A percentile compares a stretch with the other conserved stretches of the same genome.
Conservation (phyloP, 2,888 invertebrate species). For the Himalopsyche tibetana region DNA sequence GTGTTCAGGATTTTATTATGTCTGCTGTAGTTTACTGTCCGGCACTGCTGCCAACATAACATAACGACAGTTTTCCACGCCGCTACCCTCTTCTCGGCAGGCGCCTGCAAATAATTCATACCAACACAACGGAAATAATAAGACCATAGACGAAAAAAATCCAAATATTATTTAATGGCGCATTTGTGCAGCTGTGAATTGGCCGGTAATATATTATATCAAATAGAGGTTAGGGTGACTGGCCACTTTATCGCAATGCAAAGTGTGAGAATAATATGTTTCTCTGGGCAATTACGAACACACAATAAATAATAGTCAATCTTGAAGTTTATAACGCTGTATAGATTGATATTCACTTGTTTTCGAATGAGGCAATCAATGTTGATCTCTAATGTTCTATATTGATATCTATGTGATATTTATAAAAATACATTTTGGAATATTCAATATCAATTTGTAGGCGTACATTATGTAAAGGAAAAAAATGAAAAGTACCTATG, state of each 20-base stretch:
- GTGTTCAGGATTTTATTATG: constrained; percentile 29
- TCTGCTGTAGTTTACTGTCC: constrained; percentile 40
- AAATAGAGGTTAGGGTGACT: not conserved
- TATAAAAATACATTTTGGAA: too few species aligned
- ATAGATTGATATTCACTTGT: too few species aligned
- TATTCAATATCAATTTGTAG: too few species aligned
- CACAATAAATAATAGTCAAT: too few species aligned
- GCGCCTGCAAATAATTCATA: constrained; percentile 34
- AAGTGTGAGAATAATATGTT: too few species aligned
- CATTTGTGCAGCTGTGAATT: constrained; percentile 32
- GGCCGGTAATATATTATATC: constrained; percentile 3
- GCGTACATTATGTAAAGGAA: too few species aligned
- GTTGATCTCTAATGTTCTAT: too few species aligned
- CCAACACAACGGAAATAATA: constrained; percentile 42
- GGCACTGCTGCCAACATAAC: constrained; percentile 17
- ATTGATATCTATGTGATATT: too few species aligned
- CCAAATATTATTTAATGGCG: constrained; percentile 13
- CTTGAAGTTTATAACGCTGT: too few species aligned
- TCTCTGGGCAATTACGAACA: too few species aligned
- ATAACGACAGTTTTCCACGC: constrained; percentile 34
- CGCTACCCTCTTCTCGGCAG: constrained; percentile 9
- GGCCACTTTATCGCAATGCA: not conserved
- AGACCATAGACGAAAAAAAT: not conserved
- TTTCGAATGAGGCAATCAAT: too few species aligned
- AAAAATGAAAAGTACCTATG: too few species aligned